Conservation (phyloP, 2,888 invertebrate species). For the Drosophila colorata region DNA sequence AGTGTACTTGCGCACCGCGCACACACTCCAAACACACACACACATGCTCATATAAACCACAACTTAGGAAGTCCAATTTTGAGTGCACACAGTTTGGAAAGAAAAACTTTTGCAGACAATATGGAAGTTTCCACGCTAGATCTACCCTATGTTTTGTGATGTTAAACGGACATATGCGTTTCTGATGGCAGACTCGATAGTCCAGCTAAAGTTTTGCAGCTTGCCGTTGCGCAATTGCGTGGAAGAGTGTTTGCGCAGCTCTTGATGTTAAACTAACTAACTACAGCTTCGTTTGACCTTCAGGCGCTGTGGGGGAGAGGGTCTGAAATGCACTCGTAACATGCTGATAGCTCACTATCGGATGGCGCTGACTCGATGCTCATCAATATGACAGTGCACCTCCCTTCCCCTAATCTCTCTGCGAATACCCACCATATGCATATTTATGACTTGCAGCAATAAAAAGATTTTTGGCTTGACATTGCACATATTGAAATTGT, state of each 20-base stretch:
- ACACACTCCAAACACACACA: background rate
- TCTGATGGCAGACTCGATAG: conserved; percentile 7
- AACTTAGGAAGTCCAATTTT: conserved; percentile 5
- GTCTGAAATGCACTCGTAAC: conserved; percentile 16
- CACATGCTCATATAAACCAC: background rate
- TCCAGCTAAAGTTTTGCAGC: conserved; percentile 11
- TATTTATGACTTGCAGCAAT: conserved; percentile 47
- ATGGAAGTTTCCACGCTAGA: conserved; percentile 19
- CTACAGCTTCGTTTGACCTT: conserved; percentile 15
- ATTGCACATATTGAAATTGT: conserved; percentile 32
- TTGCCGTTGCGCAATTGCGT: conserved; percentile 3
- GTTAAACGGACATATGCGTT: conserved; percentile 2
- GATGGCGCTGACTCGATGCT: background rate
- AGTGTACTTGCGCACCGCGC: conserved; percentile 7
- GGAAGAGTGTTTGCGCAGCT: conserved; percentile 50
- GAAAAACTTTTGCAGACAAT: conserved; percentile 21
- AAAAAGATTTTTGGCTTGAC: conserved; percentile 44
- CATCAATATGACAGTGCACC: background rate
- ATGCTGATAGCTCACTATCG: conserved; percentile 27
- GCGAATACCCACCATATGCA: background rate
- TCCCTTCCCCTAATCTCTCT: background rate
- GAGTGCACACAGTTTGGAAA: conserved; percentile 16
- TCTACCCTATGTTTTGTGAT: conserved; percentile 2
- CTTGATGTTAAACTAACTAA: conserved; percentile 27
- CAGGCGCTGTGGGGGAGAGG: background rate